Conservation (phyloP, 2,113 vertebrate genomes). For the Chamaetylas fuelleborni region DNA sequence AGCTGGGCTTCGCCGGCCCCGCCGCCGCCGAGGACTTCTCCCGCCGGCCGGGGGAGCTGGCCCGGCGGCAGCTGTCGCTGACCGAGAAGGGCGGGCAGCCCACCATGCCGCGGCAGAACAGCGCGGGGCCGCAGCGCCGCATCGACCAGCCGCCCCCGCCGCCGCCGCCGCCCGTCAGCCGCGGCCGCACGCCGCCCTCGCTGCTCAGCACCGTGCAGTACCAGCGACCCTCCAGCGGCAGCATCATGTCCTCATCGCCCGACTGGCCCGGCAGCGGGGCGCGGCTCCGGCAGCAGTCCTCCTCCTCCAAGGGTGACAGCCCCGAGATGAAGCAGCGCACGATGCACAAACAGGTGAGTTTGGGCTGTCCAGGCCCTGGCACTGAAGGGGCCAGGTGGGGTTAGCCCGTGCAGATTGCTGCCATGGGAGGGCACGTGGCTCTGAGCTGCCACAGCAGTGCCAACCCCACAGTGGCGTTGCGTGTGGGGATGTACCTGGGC, state of each 20-base stretch:
- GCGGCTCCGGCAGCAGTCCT: conserved; percentile 90
- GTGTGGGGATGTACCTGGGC: neutral
- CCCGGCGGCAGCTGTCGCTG: conserved; percentile 88
- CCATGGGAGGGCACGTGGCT: fast-evolving
- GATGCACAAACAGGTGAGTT: conserved; percentile 90
- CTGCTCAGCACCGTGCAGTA: conserved; percentile 87
- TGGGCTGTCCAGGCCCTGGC: fast-evolving
- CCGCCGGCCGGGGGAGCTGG: conserved; percentile 87
- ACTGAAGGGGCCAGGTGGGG: neutral
- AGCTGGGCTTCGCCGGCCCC: conserved; percentile 80
- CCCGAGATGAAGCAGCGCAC: conserved; percentile 91
- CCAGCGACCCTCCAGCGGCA: conserved; percentile 87
- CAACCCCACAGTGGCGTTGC: fast-evolving
- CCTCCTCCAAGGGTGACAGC: conserved; percentile 94
- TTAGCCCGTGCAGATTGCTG: neutral
- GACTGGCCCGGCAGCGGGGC: conserved; percentile 90
- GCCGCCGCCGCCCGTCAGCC: conserved; percentile 45
- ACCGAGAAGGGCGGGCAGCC: conserved; percentile 86
- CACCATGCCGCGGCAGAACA: conserved; percentile 89
- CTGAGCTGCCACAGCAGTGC: neutral
- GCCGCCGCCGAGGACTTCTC: conserved; percentile 81
- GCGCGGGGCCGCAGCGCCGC: conserved; percentile 88
- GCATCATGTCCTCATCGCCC: conserved; percentile 85
- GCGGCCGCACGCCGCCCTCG: conserved; percentile 88
- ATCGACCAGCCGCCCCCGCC: conserved; percentile 89